These are phyloP conservation scores for Lepus townsendii DNA, from an alignment of 2,797 vertebrate species.

Conservation along the genomic window DNA sequence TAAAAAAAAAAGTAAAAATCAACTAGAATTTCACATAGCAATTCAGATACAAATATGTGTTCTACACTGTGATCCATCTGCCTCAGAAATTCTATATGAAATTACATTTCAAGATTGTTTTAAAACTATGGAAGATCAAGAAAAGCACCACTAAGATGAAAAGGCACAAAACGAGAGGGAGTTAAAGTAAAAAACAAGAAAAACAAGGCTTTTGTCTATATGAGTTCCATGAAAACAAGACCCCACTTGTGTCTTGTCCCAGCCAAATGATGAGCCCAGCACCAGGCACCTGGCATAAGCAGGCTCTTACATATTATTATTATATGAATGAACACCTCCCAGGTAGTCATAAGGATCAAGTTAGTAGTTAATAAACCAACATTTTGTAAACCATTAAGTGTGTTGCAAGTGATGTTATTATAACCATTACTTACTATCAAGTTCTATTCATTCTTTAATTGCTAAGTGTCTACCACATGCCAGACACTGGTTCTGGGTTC, in stretches of 20 bases:
- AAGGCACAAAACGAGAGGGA: background rate
- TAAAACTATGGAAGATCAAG: background rate
- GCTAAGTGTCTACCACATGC: background rate
- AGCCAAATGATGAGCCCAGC: background rate
- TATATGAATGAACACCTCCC: background rate
- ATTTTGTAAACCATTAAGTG: background rate
- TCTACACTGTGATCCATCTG: background rate
- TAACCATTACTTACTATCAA: background rate
- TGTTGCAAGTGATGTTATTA: background rate
- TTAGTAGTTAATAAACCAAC: background rate
- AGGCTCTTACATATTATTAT: background rate
- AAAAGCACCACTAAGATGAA: background rate
- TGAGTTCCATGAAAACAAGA: background rate
- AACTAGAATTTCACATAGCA: background rate
- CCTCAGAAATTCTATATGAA: slow-evolving; percentile 15
- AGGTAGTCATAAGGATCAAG: background rate
- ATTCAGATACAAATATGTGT: background rate
- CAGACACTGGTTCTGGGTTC: background rate
- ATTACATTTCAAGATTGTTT: background rate
- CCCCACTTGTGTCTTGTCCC: background rate
- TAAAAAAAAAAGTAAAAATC: background rate
- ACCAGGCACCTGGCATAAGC: background rate
- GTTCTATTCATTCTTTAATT: background rate
- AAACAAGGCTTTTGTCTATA: background rate
- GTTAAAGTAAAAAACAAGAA: background rate